Evolutionary conservation across 2,113 vertebrate genomes (phyloP), one percentile per base, ranked within the genome.

Genomic region (Dermatemys mawii): DNA sequence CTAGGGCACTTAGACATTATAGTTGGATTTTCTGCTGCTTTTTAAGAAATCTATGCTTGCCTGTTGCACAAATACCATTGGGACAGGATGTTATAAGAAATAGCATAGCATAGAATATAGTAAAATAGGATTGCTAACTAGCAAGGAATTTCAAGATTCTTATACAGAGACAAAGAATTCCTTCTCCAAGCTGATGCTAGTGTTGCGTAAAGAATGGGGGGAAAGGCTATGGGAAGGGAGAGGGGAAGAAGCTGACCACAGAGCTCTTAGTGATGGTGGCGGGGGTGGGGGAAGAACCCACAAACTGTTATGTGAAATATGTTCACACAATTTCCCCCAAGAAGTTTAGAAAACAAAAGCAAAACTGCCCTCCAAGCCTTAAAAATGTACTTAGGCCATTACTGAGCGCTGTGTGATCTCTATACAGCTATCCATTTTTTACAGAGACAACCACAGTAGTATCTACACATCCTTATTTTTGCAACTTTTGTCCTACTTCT

Each of bases 81-180:
- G 41, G 50, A n/a, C 67, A 84, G 83, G 57, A 67, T 84, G 21
- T 73, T 90, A 94, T 92, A 90, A 95, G 93, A 96, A 81, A 89
- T 3, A 95, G 9, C 75, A 87, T 3, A 94, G 13, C 75, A 60
- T 86, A 79, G 51, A 87, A 81, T 76, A 22, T 12, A 90, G 54
- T 51, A 60, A 35, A 60, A 73, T 32, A 90, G 55, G 78, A 50
- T 73, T 89, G 32, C 63, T 93, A 63, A 83, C 91, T 63, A 90
- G 73, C 49, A 89, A 93, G 76, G 86, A 76, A 76, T 46, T 26
- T 46, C 22, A 46, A 46, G 38, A 46, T 92, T 90, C 55, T 84
- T 93, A 46, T 46, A 49, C 63, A 48, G 80, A 93, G 85, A 51
- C 14, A 55, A 91, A 53, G 24, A 81, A 86, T 83, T 93, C 11